phyloP scores from a whole-genome alignment of 2,797 vertebrate species.

The Leptatherina wallacei region DNA sequence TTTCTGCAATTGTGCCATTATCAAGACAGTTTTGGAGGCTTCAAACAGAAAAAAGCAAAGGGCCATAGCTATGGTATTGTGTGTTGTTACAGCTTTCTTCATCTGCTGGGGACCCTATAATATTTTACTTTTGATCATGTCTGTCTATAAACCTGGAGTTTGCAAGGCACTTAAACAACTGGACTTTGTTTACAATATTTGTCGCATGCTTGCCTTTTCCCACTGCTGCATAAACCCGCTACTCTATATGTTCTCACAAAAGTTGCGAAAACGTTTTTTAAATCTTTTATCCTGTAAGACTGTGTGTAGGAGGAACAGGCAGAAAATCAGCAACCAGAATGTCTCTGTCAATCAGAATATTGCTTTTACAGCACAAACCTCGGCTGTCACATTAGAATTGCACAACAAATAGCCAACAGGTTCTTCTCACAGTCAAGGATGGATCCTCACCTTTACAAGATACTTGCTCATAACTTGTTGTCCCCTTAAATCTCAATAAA shows the following conservation, averaged over 20 bases:
- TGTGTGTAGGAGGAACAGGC: background rate
- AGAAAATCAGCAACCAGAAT: slow-evolving; percentile 1
- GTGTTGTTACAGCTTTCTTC: slow-evolving; percentile 74
- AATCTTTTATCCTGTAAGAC: slow-evolving; percentile 42
- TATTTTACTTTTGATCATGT: slow-evolving; percentile 49
- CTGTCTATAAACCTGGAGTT: rapidly evolving
- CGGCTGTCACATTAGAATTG: slow-evolving; percentile 3
- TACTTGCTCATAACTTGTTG: no score
- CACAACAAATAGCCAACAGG: background rate
- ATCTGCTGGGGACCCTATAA: slow-evolving; percentile 81
- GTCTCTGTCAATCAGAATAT: slow-evolving; percentile 7
- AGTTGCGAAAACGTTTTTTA: slow-evolving; percentile 58
- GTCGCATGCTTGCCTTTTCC: slow-evolving; percentile 70
- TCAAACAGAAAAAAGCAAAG: slow-evolving; percentile 54
- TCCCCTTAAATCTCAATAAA: no score
- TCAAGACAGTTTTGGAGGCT: slow-evolving; percentile 58
- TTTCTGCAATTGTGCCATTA: slow-evolving; percentile 76
- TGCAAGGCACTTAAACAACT: background rate
- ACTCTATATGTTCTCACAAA: slow-evolving; percentile 71
- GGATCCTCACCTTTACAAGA: no score
- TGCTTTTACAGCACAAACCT: background rate
- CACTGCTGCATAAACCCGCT: slow-evolving; percentile 83
- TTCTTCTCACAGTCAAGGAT: no score
- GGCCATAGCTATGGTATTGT: slow-evolving; percentile 67
- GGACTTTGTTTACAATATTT: slow-evolving; percentile 2